Evolutionary conservation across 2,113 vertebrate genomes (phyloP), one percentile per base, ranked within the genome.

Genomic region (Nannospalax galili): DNA sequence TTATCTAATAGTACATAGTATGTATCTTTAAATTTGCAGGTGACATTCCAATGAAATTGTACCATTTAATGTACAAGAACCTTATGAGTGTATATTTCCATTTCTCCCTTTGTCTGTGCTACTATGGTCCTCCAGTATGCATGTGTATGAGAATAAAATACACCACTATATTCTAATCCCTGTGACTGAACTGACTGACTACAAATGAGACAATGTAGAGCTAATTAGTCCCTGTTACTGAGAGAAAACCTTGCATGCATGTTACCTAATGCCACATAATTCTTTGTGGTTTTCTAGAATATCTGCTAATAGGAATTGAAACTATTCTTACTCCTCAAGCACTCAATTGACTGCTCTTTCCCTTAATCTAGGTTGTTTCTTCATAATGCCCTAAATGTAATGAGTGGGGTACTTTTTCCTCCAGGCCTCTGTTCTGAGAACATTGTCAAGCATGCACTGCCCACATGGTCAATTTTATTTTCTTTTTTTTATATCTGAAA

Each of bases 1-100:
- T 77, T 91, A 22, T 72, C 85, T 81, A 75, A 94, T 17, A n/a
- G 35, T 69, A 95, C 40, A 90, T 11, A 84, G 17, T 60, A 87
- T 7, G 69, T 19, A 88, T 20, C 20, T 95, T 77, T 89, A 75
- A 91, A 85, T 32, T 89, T 65, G 45, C 28, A 64, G n/a, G 45
- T 73, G 91, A 67, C 19, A 80, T 40, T 81, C n/a, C 91, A 91
- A 73, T 42, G 32, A 12, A 22, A 67, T 10, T 89, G 80, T 35
- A 52, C 12, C 37, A 95, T 26, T 65, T 82, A 67, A 40, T 19
- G 64, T 20, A 40, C 3, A 81, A 78, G 32, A 91, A 35, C 15
- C 32, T 70, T 65, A 37, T 11, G 19, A 62, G 9, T 87, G 12
- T 48, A 40, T 12, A 52, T 73, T 88, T 88, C n/a, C 14, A 88